These are phyloP conservation scores for Corythucha ciliata DNA, from an alignment of 2,888 invertebrate species.

Conservation along the genomic window DNA sequence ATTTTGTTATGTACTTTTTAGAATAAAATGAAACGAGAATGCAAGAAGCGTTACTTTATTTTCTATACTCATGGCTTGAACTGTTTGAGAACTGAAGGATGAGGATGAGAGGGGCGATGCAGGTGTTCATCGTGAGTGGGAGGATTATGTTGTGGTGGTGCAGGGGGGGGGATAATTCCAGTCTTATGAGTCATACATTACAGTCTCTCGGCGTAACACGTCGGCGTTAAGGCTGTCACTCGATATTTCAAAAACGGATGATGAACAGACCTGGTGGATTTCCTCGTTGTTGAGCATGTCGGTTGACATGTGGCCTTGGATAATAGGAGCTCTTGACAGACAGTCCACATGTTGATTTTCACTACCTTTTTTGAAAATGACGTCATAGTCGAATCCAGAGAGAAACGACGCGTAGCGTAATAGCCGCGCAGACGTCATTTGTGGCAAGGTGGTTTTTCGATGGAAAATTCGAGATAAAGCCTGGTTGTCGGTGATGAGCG, in stretches of 20 bases:
- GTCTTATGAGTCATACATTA: too few species aligned
- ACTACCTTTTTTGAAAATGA: slow-evolving; percentile 1
- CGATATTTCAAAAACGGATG: not conserved
- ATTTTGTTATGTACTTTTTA: too few species aligned
- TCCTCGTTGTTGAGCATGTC: not conserved
- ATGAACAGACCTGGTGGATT: not conserved
- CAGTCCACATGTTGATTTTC: slow-evolving; percentile 16
- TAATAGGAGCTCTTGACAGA: slow-evolving; percentile 12
- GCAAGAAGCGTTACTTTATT: too few species aligned
- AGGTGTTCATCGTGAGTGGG: too few species aligned
- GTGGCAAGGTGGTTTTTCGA: not conserved
- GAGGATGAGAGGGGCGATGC: too few species aligned
- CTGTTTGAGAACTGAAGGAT: too few species aligned
- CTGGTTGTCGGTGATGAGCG: slow-evolving; percentile 21
- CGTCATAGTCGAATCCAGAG: slow-evolving; percentile 8
- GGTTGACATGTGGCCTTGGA: not conserved
- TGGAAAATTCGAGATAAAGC: slow-evolving; percentile 17
- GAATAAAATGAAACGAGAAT: too few species aligned
- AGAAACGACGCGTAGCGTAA: slow-evolving; percentile 4
- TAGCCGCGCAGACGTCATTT: not conserved
- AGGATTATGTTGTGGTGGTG: too few species aligned
- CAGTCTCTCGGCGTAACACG: slow-evolving; percentile 10
- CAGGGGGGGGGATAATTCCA: too few species aligned
- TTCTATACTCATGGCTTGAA: too few species aligned
- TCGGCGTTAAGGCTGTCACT: slow-evolving; percentile 1